These are phyloP conservation scores for Sardina pilchardus DNA, from an alignment of 2,113 vertebrate genomes.

Conservation along the genomic window DNA sequence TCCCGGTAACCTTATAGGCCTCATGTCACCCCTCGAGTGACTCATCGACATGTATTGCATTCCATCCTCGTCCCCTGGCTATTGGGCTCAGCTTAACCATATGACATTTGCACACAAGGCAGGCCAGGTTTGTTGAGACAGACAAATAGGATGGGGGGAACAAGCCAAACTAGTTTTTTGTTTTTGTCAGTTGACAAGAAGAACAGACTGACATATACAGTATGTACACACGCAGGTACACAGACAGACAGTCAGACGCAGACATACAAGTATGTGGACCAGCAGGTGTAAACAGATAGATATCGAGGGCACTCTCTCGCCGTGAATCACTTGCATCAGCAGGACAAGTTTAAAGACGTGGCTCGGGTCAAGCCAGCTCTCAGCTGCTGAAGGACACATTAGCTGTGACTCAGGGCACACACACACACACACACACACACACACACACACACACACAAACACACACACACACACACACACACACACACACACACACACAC, in stretches of 20 bases:
- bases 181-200: neutral
- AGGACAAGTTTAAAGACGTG: neutral
- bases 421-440: neutral
- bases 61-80: constrained; percentile 27
- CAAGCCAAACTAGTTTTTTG: neutral
- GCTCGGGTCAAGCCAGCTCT: neutral
- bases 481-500: too few relatives aligned
- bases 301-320: neutral
- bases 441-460: neutral
- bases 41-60: constrained; percentile 27
- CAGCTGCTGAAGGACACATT: neutral
- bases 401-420: neutral
- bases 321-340: constrained; percentile 8
- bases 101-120: neutral
- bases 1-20: constrained; percentile 66
- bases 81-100: neutral
- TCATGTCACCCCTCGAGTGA: constrained; percentile 45
- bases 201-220: neutral
- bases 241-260: neutral
- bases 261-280: neutral
- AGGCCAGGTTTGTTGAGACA: neutral
- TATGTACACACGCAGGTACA: neutral
- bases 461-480: too few relatives aligned
- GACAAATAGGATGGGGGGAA: neutral
- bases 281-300: neutral